These are phyloP conservation scores for Ormia ochracea DNA, from an alignment of 2,888 invertebrate genomes.

Conservation along the genomic window DNA sequence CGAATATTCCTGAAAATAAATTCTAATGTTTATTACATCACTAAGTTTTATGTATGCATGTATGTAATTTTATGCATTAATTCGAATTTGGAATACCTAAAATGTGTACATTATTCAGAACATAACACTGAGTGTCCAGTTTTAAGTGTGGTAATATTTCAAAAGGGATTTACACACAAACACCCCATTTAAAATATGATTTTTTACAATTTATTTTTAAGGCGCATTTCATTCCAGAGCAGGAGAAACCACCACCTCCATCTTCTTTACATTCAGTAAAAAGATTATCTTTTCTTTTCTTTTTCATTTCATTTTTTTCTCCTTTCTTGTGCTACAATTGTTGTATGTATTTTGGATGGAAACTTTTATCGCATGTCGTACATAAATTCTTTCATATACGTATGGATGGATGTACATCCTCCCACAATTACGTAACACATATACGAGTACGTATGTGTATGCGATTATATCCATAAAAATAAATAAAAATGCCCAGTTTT, in stretches of 20 bases:
- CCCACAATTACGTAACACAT: no score
- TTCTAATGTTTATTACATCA: no score
- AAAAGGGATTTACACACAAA: slow-evolving; percentile 73
- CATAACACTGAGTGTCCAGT: slow-evolving; percentile 60
- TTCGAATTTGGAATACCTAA: background rate
- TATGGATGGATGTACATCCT: no score
- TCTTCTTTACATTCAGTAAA: background rate
- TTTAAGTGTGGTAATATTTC: slow-evolving; percentile 72
- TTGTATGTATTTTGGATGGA: slow-evolving; percentile 12
- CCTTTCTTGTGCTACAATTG: no score
- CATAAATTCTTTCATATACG: no score
- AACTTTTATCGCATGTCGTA: slow-evolving; percentile 48
- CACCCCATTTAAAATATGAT: slow-evolving; percentile 66
- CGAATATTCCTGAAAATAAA: no score
- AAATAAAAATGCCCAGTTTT: no score
- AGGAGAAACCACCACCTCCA: slow-evolving; percentile 2
- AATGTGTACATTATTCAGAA: slow-evolving; percentile 19
- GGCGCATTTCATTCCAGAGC: slow-evolving; percentile 11
- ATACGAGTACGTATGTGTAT: no score
- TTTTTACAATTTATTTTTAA: slow-evolving; percentile 60
- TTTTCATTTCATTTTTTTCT: slow-evolving; percentile 17
- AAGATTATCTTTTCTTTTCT: slow-evolving; percentile 21
- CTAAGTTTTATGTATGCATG: no score
- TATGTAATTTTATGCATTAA: no score
- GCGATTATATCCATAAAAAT: no score